phyloP scores from a whole-genome alignment of 2,113 vertebrate genomes.

The Ondatra zibethicus region DNA sequence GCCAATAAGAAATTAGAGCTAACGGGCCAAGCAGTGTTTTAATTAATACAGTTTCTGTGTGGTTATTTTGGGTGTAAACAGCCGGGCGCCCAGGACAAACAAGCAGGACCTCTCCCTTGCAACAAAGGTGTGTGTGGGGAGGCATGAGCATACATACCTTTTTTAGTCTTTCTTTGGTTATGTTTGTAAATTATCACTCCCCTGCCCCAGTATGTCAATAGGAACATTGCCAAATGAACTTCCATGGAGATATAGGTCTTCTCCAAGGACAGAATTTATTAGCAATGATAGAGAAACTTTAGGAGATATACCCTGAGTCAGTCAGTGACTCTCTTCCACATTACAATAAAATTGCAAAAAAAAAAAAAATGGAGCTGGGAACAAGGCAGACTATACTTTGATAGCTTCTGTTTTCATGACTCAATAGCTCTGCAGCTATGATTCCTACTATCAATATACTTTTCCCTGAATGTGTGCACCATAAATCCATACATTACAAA shows the following conservation, averaged over 20 bases:
- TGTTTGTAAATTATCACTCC: not conserved
- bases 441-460: not conserved
- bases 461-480: not conserved
- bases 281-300: not conserved
- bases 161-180: not conserved
- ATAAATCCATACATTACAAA: not conserved
- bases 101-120: too few species aligned
- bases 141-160: fast-evolving
- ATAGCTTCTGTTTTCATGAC: not conserved
- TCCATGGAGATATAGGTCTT: not conserved
- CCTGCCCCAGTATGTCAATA: not conserved
- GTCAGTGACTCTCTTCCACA: too few species aligned
- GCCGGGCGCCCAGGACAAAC: too few species aligned
- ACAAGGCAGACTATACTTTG: not conserved
- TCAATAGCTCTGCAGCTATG: not conserved
- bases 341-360: not conserved
- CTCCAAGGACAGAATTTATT: not conserved
- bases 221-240: not conserved
- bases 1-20: too few species aligned
- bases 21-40: too few species aligned
- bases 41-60: too few species aligned
- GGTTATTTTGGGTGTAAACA: too few species aligned
- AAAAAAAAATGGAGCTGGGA: too few species aligned
- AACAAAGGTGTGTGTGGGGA: too few species aligned
- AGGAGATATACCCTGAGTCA: not conserved